Evolutionary conservation across 2,888 invertebrate species (phyloP).

Genomic region (Ochropacha duplaris): DNA sequence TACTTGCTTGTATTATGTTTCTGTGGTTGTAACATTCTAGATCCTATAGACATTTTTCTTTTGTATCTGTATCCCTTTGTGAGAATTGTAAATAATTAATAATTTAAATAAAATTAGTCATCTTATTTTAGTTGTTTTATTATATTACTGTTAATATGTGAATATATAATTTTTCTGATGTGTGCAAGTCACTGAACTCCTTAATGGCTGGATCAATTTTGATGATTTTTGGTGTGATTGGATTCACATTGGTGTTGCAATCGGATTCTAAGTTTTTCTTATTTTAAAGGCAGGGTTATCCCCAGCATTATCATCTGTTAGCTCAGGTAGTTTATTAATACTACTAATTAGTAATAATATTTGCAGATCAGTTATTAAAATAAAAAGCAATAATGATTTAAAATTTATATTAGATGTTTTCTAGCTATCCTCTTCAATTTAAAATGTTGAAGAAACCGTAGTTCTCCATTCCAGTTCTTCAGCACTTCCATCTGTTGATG

Average conservation of each 20-base stretch:
- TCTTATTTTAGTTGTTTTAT: slow-evolving; percentile 31
- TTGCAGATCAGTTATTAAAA: not conserved
- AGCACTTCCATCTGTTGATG: slow-evolving; percentile 83
- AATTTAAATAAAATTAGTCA: slow-evolving; percentile 48
- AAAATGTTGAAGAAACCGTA: slow-evolving; percentile 85
- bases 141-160: no score
- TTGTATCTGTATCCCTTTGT: slow-evolving; percentile 29
- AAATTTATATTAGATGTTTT: slow-evolving; percentile 52
- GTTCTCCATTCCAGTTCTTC: slow-evolving; percentile 86
- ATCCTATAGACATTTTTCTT: slow-evolving; percentile 15
- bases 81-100: slow-evolving; percentile 63
- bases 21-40: slow-evolving; percentile 21
- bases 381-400: not conserved
- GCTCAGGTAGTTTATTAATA: no score
- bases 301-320: no score
- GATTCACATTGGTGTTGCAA: no score
- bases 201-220: no score
- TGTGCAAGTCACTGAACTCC: no score
- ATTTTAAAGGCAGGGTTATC: no score
- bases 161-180: no score
- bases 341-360: no score
- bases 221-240: no score
- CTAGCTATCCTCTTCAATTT: slow-evolving; percentile 84
- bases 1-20: slow-evolving; percentile 27
- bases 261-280: no score